Evolutionary conservation across 2,113 vertebrate genomes (phyloP).

Genomic region (Ploceus nigricollis): DNA sequence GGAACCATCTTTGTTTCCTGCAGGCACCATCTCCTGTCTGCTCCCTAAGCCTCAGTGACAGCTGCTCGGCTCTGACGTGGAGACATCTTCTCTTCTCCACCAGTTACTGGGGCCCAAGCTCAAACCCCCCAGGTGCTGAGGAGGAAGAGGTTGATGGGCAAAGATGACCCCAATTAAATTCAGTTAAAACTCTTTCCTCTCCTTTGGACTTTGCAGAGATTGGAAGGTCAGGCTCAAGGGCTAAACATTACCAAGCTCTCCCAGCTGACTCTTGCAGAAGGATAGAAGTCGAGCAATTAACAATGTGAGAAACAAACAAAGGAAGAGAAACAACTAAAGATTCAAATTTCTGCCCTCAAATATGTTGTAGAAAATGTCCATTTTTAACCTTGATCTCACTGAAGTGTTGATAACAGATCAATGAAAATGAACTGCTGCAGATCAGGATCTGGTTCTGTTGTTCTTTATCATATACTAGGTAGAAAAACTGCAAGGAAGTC

Average conservation of each 20-base stretch:
- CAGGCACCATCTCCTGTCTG: conserved; percentile 74
- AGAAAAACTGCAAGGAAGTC: background rate
- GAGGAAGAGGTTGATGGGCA: conserved; percentile 60
- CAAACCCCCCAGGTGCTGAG: conserved; percentile 28
- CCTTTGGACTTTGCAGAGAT: conserved; percentile 40
- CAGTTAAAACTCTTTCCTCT: conserved; percentile 61
- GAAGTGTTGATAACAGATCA: background rate
- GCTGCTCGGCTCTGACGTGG: conserved; percentile 65
- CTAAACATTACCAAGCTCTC: conserved; percentile 41
- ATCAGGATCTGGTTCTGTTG: background rate
- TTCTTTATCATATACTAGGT: background rate
- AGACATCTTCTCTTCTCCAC: conserved; percentile 27
- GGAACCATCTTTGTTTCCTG: conserved; percentile 70
- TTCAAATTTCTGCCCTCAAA: background rate
- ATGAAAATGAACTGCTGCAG: background rate
- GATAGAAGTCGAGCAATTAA: conserved; percentile 63
- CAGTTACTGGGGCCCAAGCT: conserved; percentile 37
- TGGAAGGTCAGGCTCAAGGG: conserved; percentile 66
- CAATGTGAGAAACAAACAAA: conserved; percentile 35
- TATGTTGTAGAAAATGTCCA: background rate
- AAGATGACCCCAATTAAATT: conserved; percentile 74
- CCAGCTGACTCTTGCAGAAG: background rate
- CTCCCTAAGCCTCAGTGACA: conserved; percentile 79
- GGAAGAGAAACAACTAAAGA: background rate
- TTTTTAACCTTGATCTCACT: background rate